These are phyloP conservation scores for Branchipolynoe longqiensis DNA, from an alignment of 2,888 invertebrate genomes.

Conservation along the genomic window DNA sequence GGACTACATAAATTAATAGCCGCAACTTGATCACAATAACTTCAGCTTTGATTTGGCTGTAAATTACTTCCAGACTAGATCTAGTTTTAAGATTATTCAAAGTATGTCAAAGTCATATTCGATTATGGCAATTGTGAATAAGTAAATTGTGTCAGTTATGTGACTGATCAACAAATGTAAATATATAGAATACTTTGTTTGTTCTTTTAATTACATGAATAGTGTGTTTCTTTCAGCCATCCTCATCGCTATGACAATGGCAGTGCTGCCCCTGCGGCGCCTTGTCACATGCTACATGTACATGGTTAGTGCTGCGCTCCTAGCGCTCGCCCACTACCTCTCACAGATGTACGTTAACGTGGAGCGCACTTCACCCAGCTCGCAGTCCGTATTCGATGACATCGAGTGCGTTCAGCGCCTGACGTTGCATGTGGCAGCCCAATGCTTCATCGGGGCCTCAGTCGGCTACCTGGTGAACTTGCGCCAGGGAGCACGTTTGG, in stretches of 20 bases:
- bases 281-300: conserved; percentile 83
- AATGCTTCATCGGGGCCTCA: conserved; percentile 79
- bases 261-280: conserved; percentile 82
- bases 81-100: too few species aligned
- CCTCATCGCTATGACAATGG: conserved; percentile 82
- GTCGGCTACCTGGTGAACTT: conserved; percentile 82
- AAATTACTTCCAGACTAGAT: too few species aligned
- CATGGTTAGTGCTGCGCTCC: conserved; percentile 81
- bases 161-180: too few species aligned
- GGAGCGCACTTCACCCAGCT: conserved; percentile 70
- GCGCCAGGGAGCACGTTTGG: conserved; percentile 15
- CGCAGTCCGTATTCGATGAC: conserved; percentile 70
- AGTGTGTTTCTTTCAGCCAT: conserved; percentile 82
- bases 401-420: conserved; percentile 76
- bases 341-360: conserved; percentile 82
- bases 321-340: conserved; percentile 82
- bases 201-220: too few species aligned
- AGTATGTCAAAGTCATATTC: too few species aligned
- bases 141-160: too few species aligned
- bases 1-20: too few species aligned
- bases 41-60: too few species aligned
- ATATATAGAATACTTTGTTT: too few species aligned
- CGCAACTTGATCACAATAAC: too few species aligned
- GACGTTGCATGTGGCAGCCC: conserved; percentile 78
- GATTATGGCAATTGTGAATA: too few species aligned